These are phyloP conservation scores for Phenacoccus solenopsis DNA, from an alignment of 1,140 invertebrate genomes.

Conservation along the genomic window DNA sequence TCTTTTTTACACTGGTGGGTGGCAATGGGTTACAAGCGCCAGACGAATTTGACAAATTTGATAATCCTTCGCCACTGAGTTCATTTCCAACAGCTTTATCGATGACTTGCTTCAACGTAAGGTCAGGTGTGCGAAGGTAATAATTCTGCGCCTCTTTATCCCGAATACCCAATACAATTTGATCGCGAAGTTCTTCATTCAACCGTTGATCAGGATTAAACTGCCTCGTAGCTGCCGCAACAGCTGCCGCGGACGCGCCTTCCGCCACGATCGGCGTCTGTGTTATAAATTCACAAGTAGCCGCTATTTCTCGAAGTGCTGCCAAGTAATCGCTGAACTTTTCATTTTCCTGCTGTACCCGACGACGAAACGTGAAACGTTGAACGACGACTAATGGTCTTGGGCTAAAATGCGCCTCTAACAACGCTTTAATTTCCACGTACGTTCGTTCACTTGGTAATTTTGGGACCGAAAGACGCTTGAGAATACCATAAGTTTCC, in stretches of 20 bases:
- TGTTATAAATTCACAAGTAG: not conserved
- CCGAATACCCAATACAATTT: not conserved
- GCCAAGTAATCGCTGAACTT: not conserved
- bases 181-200: not conserved
- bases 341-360: not conserved
- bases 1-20: too few relatives aligned
- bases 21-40: too few relatives aligned
- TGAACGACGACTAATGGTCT: not conserved
- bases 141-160: not conserved
- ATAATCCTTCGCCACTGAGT: not conserved
- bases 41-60: too few relatives aligned
- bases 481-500: not conserved
- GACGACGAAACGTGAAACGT: not conserved
- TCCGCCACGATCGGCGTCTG: too few relatives aligned
- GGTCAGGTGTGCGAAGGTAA: not conserved
- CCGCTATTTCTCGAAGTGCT: not conserved
- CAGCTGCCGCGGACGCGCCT: not conserved
- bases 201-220: not conserved
- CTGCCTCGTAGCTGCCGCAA: not conserved
- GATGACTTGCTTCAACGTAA: not conserved
- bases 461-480: not conserved
- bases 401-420: not conserved
- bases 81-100: not conserved
- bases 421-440: not conserved
- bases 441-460: not conserved